Base-by-base conservation (phyloP, 2,797 vertebrate genomes). In the Hypotaenidia philippensis region DNA sequence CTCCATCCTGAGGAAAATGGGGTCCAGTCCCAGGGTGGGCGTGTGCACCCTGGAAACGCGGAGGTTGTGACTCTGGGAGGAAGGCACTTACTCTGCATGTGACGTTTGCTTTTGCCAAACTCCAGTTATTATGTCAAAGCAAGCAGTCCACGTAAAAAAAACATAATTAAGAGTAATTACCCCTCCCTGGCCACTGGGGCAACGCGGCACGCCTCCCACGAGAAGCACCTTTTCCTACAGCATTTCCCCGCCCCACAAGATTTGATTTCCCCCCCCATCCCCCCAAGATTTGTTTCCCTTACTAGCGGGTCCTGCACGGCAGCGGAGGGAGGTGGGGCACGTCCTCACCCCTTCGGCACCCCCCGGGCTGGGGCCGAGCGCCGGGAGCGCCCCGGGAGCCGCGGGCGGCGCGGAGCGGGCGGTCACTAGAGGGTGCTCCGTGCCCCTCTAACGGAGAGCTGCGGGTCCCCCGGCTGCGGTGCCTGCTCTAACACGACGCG, bases 401-500 rank as follows among this genome's bases (percentile, higher is more conserved):
- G 6, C 19, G 45, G 52, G 70, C 68, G 34, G 76, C 20, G 23
- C 16, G 16, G 20, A 15, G 22, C 16, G n/a, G 34, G 61, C 22
- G 57, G 95, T 90, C 98, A 96, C 97, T 96, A 98, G 97, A 94
- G 97, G 98, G 98, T 89, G 96, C 98, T 93, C 91, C 66, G 13
- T 31, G 96, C 80, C 90, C 95, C 97, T 92, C 47, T 25, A 94
- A 94, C 29, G 65, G 34, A 76, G 44, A 29, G 60, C 34, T 1
- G 74, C 20, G 10, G 40, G 41, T 84, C 31, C 5, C 63, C 27
- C 1, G 60, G 23, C 44, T 41, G 32, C 66, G 4, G 8, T 5
- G 61, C 6, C 68, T n/a, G 23, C 60, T 65, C 50, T 60, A 4
- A 18, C 36, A 3, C 5, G 5, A 22, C 6, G 34, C 16, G 1